phyloP scores from a whole-genome alignment of 2,888 invertebrate genomes.

The Molorchus minor region DNA sequence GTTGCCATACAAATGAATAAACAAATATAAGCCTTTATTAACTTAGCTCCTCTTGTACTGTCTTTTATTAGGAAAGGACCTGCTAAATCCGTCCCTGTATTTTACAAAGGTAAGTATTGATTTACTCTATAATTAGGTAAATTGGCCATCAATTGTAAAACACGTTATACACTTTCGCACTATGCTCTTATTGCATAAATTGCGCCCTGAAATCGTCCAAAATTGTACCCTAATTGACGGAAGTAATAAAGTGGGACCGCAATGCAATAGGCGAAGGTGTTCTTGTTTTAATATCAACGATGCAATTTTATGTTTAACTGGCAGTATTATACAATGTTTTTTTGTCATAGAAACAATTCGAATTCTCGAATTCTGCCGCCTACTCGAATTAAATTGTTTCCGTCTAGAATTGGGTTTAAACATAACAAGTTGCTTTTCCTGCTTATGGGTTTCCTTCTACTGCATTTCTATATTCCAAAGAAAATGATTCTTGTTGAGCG shows the following conservation, averaged over 20 bases:
- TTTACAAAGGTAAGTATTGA: constrained; percentile 17
- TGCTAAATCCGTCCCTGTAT: constrained; percentile 27
- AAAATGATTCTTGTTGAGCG: constrained; percentile 8
- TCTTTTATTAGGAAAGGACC: constrained; percentile 24
- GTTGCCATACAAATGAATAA: constrained; percentile 27
- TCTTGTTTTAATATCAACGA: neutral
- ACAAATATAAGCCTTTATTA: constrained; percentile 26
- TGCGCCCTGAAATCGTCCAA: constrained; percentile 1
- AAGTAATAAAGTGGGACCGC: neutral
- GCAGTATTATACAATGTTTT: constrained; percentile 9
- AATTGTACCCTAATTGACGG: neutral
- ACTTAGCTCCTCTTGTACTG: constrained; percentile 16
- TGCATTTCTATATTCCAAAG: neutral
- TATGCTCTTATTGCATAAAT: neutral
- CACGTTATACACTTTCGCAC: constrained; percentile 7
- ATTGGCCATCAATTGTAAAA: constrained; percentile 14
- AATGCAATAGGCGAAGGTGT: constrained; percentile 1
- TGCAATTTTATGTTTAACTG: neutral
- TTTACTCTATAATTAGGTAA: constrained; percentile 14
- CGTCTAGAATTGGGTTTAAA: constrained; percentile 8
- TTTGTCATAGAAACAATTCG: neutral
- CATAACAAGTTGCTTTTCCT: constrained; percentile 7
- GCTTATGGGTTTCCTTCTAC: neutral
- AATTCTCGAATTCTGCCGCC: constrained; percentile 11
- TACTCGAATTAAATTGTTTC: constrained; percentile 4